A percentile compares a stretch with the other conserved stretches of the same genome.
Evolutionary conservation across 2,888 invertebrate species (phyloP).

Genomic region (Branchellion lobata): DNA sequence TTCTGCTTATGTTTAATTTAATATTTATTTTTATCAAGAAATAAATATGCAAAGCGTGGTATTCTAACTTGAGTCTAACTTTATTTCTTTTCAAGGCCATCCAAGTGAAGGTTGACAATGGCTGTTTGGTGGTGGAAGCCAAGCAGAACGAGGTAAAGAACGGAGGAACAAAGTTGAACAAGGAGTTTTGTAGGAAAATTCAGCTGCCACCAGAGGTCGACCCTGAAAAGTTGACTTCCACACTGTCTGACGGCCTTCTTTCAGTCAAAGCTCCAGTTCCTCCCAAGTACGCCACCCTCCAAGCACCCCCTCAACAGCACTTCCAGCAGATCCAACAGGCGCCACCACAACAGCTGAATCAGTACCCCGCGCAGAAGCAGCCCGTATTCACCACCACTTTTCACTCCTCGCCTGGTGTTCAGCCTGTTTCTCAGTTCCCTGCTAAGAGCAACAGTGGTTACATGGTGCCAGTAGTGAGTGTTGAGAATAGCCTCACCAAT

Average conservation of each 20-base stretch:
- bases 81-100: slow-evolving; percentile 37
- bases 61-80: neutral
- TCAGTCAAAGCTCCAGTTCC: slow-evolving; percentile 49
- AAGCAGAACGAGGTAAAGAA: slow-evolving; percentile 44
- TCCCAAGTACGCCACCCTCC: slow-evolving; percentile 45
- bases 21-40: too few species aligned
- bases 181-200: slow-evolving; percentile 49
- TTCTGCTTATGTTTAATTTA: too few species aligned
- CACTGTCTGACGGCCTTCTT: slow-evolving; percentile 49
- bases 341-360: neutral
- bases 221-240: slow-evolving; percentile 47
- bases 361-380: neutral
- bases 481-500: slow-evolving; percentile 9
- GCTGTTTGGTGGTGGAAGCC: slow-evolving; percentile 47
- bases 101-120: slow-evolving; percentile 46
- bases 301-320: neutral
- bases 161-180: slow-evolving; percentile 37
- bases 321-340: neutral
- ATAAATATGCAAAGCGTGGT: neutral
- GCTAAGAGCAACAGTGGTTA: slow-evolving; percentile 12
- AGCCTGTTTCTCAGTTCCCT: neutral
- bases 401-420: neutral
- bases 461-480: slow-evolving; percentile 39
- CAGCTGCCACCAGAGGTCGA: slow-evolving; percentile 49
- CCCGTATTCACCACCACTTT: slow-evolving; percentile 16